These are phyloP conservation scores for Mystacornis crossleyi DNA, from an alignment of 2,113 vertebrate genomes.

Conservation along the genomic window DNA sequence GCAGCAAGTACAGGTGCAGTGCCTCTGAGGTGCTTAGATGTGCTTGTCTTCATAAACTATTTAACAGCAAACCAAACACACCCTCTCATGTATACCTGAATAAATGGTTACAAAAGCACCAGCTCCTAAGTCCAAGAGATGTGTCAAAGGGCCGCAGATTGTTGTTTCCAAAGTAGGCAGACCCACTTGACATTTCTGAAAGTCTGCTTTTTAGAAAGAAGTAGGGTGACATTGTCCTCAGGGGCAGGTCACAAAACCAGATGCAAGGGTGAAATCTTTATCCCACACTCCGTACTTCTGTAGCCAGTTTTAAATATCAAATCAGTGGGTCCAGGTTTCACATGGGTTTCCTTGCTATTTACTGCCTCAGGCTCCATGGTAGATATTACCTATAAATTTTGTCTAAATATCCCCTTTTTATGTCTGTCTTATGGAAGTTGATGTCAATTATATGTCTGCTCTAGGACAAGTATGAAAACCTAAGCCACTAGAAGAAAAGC, in stretches of 20 bases:
- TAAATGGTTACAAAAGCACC: neutral
- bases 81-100: neutral
- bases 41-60: slow-evolving; percentile 53
- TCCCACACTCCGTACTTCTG: neutral
- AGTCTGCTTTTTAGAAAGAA: neutral
- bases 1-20: slow-evolving; percentile 69
- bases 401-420: neutral
- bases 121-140: neutral
- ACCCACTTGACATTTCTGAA: neutral
- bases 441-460: neutral
- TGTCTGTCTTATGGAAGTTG: neutral
- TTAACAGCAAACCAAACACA: neutral
- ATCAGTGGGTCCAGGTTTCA: neutral
- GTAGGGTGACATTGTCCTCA: neutral
- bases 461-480: neutral
- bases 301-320: neutral
- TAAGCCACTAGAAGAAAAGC: neutral
- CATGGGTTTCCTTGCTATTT: neutral
- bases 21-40: slow-evolving; percentile 63
- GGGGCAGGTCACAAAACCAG: neutral
- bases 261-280: neutral
- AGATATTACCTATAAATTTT: neutral
- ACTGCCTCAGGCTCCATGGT: neutral
- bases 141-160: neutral
- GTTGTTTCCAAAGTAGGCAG: neutral